Percentiles rank a stretch among this genome's conserved stretches.
These are phyloP conservation scores for Ophonus ardosiacus DNA, from an alignment of 2,888 invertebrate genomes.

Conservation along the genomic window DNA sequence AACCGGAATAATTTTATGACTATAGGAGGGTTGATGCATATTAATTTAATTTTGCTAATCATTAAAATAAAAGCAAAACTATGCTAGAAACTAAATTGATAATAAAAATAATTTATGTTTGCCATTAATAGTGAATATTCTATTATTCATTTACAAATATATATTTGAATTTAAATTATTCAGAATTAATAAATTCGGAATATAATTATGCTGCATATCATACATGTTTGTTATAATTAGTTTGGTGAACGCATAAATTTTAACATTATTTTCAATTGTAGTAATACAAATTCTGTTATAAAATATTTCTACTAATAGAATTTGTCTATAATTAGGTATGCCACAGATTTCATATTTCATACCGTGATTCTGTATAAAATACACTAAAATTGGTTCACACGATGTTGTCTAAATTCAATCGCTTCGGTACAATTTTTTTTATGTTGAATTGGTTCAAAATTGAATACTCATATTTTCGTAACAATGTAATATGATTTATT, in stretches of 20 bases:
- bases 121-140: constrained; percentile 5
- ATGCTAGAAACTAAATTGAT: constrained; percentile 10
- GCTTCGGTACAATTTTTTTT: too few species aligned
- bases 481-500: too few species aligned
- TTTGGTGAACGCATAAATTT: background rate
- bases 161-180: constrained; percentile 24
- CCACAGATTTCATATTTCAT: background rate
- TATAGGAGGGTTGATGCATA: too few species aligned
- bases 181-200: constrained; percentile 3
- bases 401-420: too few species aligned
- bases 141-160: constrained; percentile 26
- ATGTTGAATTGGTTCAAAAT: too few species aligned
- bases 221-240: background rate
- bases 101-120: constrained; percentile 17
- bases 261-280: background rate
- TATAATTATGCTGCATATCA: background rate
- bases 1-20: too few species aligned
- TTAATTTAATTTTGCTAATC: background rate
- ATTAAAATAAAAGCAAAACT: constrained; percentile 13
- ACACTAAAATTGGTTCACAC: too few species aligned
- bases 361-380: too few species aligned
- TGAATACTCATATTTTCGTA: too few species aligned
- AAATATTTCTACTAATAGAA: background rate
- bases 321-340: background rate
- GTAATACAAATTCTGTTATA: background rate